phyloP scores from a whole-genome alignment of 2,113 vertebrate species.

The Passer domesticus region DNA sequence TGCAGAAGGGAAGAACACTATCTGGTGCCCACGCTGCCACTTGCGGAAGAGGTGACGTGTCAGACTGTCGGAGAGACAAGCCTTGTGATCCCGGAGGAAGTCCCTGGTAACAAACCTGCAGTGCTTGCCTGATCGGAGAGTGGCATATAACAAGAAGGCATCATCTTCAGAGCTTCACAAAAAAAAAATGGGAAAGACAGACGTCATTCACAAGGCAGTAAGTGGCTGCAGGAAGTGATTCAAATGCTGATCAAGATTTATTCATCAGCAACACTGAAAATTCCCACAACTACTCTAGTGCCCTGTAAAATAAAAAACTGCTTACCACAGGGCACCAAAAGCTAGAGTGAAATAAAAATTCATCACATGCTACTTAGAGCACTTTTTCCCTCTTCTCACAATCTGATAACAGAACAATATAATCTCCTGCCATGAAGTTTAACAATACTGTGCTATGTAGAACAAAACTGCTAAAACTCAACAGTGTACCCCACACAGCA shows the following conservation, averaged over 20 bases:
- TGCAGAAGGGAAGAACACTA: slow-evolving; percentile 60
- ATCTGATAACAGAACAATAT: neutral
- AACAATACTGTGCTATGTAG: neutral
- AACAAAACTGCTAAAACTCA: neutral
- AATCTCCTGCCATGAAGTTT: neutral
- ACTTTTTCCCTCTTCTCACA: neutral
- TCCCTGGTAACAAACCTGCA: slow-evolving; percentile 91
- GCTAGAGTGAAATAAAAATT: neutral
- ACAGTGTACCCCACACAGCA: neutral
- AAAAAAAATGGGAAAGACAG: slow-evolving; percentile 15
- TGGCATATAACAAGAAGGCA: slow-evolving; percentile 90
- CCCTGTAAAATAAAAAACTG: neutral
- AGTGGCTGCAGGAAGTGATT: slow-evolving; percentile 8
- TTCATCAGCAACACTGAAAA: slow-evolving; percentile 6
- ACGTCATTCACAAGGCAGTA: neutral
- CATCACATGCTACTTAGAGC: neutral
- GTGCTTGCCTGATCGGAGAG: slow-evolving; percentile 88
- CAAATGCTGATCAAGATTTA: neutral
- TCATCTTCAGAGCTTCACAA: slow-evolving; percentile 89
- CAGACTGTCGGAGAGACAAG: slow-evolving; percentile 79
- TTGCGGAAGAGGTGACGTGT: slow-evolving; percentile 89
- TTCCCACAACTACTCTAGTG: neutral
- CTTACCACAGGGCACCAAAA: neutral
- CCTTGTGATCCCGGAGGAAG: slow-evolving; percentile 95
- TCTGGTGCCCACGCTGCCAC: slow-evolving; percentile 95